phyloP scores from a whole-genome alignment of 2,797 vertebrate genomes.

The Xyrichtys novacula region DNA sequence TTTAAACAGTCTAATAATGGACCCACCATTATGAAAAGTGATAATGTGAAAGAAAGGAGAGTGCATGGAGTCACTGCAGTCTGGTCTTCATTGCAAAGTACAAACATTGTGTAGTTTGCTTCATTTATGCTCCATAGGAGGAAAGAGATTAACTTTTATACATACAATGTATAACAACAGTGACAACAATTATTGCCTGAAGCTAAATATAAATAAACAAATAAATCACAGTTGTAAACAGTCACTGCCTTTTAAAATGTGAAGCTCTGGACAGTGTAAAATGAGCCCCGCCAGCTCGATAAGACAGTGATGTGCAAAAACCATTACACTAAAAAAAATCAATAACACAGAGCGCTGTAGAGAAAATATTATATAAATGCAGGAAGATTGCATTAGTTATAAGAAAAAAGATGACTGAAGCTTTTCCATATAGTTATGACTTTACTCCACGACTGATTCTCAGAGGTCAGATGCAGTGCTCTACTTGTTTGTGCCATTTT shows the following conservation, averaged over 20 bases:
- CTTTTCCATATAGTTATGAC: conserved; percentile 9
- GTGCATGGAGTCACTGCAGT: conserved; percentile 5
- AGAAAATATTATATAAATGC: conserved; percentile 14
- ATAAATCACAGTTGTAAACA: conserved; percentile 3
- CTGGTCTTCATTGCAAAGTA: not conserved
- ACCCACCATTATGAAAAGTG: conserved; percentile 30
- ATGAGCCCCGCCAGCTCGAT: not conserved
- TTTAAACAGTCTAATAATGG: conserved; percentile 39
- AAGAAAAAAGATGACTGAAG: conserved; percentile 15
- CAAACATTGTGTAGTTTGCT: not conserved
- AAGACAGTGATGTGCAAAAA: conserved; percentile 15
- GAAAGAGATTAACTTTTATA: not conserved
- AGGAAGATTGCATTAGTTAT: conserved; percentile 21
- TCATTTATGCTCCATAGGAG: conserved; percentile 1
- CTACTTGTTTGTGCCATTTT: not conserved
- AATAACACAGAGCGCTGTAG: conserved; percentile 17
- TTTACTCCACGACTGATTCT: conserved; percentile 11
- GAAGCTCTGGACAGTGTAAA: conserved; percentile 5
- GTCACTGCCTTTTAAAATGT: not conserved
- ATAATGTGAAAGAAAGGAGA: conserved; percentile 37
- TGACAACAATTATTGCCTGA: not conserved
- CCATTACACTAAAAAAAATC: conserved; percentile 32
- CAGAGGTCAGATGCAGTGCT: not conserved
- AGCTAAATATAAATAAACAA: conserved; percentile 25
- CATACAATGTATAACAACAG: not conserved